Conservation (phyloP, 37 sponge, comb jelly and placozoan species). For the Aphrocallistes beatrix region DNA sequence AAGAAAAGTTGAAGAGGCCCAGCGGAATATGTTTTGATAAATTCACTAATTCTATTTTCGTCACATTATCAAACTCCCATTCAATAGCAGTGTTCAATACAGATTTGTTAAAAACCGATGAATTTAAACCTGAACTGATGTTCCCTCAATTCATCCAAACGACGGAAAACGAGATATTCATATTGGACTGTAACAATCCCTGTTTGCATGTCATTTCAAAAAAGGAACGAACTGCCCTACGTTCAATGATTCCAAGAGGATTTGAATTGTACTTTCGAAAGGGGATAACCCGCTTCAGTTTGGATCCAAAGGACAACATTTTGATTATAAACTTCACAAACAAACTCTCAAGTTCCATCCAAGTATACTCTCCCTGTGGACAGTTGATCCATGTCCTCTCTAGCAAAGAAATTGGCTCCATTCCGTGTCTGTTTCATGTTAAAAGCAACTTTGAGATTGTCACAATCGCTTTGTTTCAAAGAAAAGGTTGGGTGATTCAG, state of each 20-base stretch:
- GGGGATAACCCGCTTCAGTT: no score
- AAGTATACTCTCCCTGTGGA: background rate
- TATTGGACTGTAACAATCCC: slow-evolving; percentile 11
- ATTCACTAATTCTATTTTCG: background rate
- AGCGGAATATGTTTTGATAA: background rate
- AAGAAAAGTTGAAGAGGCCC: no score
- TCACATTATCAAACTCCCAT: background rate
- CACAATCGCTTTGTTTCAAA: no score
- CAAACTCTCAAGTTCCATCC: background rate
- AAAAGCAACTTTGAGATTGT: no score
- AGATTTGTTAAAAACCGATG: background rate
- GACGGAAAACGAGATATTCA: background rate
- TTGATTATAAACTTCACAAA: background rate
- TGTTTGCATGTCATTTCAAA: background rate
- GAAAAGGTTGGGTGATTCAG: no score
- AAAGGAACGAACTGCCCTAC: background rate
- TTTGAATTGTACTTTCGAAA: background rate
- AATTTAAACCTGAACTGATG: background rate
- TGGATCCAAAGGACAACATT: background rate
- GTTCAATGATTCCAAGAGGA: background rate
- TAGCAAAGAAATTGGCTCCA: no score
- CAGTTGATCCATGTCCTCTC: background rate
- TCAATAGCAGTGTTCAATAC: background rate
- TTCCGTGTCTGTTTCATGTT: no score
- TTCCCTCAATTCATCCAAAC: background rate